A percentile compares a stretch with the other conserved stretches of the same genome.
Evolutionary conservation across 2,113 vertebrate genomes (phyloP).

Genomic region (Cochlearius cochlearius): DNA sequence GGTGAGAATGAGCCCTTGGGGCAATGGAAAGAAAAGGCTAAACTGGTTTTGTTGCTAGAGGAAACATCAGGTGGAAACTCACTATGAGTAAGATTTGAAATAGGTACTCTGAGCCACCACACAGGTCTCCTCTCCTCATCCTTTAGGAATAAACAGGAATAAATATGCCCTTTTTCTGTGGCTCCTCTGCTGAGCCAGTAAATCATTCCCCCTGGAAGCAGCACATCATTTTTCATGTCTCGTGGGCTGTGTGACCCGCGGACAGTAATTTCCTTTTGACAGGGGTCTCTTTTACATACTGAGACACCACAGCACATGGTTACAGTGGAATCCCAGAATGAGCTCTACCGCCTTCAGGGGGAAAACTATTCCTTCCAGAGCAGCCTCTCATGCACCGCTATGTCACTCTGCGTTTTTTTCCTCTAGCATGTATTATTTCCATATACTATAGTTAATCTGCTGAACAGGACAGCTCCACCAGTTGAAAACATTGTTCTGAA

Average conservation of each 20-base stretch:
- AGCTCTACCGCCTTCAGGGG: background rate
- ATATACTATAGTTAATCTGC: background rate
- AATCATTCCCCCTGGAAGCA: background rate
- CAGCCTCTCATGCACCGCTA: background rate
- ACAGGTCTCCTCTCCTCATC: background rate
- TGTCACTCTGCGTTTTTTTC: background rate
- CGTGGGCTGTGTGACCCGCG: background rate
- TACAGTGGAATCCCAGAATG: background rate
- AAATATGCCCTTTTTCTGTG: background rate
- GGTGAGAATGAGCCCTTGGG: background rate
- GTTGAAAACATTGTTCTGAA: background rate
- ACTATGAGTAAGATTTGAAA: background rate
- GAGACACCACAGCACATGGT: background rate
- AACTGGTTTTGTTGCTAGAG: background rate
- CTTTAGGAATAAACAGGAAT: background rate
- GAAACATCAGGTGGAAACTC: background rate
- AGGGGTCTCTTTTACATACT: background rate
- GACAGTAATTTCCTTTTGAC: background rate
- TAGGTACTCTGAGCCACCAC: background rate
- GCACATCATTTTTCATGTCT: background rate
- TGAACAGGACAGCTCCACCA: background rate
- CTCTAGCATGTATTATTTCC: background rate
- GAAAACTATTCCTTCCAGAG: background rate
- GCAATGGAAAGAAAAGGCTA: background rate
- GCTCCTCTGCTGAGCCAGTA: background rate